Evolutionary conservation across 2,113 vertebrate species (phyloP).

Genomic region (Syngnathus floridae): DNA sequence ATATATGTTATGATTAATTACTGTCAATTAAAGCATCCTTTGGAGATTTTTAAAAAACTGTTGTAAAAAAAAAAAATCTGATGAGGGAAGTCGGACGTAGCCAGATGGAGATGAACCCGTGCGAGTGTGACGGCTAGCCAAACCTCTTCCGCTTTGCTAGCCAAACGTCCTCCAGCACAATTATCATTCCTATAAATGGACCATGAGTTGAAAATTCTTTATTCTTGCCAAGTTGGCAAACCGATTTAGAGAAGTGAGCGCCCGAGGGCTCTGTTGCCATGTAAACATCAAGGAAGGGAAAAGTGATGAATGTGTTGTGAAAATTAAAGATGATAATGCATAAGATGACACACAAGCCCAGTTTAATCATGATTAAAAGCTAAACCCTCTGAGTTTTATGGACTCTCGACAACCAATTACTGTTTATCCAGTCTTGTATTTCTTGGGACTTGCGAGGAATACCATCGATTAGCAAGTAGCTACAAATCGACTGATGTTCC

Average conservation of each 20-base stretch:
- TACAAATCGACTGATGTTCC: not conserved
- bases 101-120: conserved; percentile 7
- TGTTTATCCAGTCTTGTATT: not conserved
- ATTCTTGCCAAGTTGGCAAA: conserved; percentile 45
- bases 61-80: not conserved
- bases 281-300: conserved; percentile 11
- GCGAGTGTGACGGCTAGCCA: conserved; percentile 8
- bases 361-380: not conserved
- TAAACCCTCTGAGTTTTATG: not conserved
- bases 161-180: conserved; percentile 15
- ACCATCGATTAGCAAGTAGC: not conserved
- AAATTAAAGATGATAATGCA: not conserved
- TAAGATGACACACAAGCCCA: not conserved
- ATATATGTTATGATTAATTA: not conserved
- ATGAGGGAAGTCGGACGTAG: not conserved
- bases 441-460: not conserved
- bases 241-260: conserved; percentile 16
- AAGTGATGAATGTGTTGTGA: conserved; percentile 28
- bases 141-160: too few species aligned
- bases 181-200: conserved; percentile 40
- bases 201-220: conserved; percentile 40
- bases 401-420: not conserved
- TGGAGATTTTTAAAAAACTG: not conserved
- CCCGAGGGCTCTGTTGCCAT: conserved; percentile 29
- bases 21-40: not conserved